Conservation (phyloP, 2,113 vertebrate genomes). For the Marmota monax region DNA sequence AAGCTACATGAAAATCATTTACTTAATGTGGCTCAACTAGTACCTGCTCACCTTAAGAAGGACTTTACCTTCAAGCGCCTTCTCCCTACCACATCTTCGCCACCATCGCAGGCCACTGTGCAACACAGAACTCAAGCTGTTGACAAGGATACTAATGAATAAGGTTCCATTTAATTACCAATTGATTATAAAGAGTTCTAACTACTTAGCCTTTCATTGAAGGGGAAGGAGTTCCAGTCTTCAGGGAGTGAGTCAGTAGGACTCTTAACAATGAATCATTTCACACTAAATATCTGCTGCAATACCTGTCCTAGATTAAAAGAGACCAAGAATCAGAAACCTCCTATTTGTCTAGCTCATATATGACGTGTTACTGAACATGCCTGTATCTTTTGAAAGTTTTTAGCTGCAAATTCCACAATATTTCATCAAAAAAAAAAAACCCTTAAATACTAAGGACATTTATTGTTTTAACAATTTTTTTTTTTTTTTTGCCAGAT, state of each 20-base stretch:
- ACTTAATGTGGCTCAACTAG: neutral
- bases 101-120: neutral
- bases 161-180: neutral
- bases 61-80: neutral
- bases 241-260: neutral
- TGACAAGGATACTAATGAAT: neutral
- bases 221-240: neutral
- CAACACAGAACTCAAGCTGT: neutral
- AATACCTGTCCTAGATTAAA: neutral
- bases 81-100: no score
- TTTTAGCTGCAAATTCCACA: slow-evolving; percentile 6
- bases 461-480: neutral
- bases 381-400: neutral
- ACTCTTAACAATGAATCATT: neutral
- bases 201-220: neutral
- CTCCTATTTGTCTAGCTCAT: neutral
- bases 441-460: neutral
- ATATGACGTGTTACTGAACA: neutral
- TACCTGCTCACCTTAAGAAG: neutral
- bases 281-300: neutral
- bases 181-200: neutral
- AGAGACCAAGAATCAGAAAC: neutral
- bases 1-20: neutral
- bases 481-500: no score
- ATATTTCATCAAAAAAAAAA: neutral